Evolutionary conservation across 2,888 invertebrate genomes (phyloP).

Genomic region (Limnephilus rhombicus): DNA sequence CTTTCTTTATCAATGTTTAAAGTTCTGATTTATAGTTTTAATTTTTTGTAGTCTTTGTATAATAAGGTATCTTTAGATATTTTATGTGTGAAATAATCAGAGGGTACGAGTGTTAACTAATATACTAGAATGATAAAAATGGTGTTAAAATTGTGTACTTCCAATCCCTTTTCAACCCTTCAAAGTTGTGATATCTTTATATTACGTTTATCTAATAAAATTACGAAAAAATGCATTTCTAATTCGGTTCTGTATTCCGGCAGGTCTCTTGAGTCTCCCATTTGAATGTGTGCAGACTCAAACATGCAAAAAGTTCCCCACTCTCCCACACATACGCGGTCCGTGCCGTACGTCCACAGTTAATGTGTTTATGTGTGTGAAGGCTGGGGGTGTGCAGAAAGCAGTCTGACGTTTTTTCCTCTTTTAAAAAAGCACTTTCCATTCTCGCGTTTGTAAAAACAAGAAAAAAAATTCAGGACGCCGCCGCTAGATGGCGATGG

Average conservation of each 20-base stretch:
- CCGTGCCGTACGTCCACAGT: background rate
- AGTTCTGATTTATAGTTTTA: no score
- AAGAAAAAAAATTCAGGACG: slow-evolving; percentile 63
- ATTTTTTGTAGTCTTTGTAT: no score
- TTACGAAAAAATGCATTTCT: background rate
- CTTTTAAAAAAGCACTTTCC: slow-evolving; percentile 66
- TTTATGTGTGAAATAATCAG: background rate
- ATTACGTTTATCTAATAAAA: background rate
- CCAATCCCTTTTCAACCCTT: background rate
- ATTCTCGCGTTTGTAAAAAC: slow-evolving; percentile 65
- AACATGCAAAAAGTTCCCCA: slow-evolving; percentile 47
- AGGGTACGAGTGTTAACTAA: background rate
- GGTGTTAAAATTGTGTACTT: background rate
- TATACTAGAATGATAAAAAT: background rate
- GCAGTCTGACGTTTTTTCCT: slow-evolving; percentile 61
- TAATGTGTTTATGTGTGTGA: background rate
- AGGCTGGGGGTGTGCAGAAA: slow-evolving; percentile 49
- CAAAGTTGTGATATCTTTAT: background rate
- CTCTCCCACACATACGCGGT: background rate
- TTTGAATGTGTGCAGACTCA: slow-evolving; percentile 46
- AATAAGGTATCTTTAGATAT: no score
- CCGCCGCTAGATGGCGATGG: slow-evolving; percentile 64
- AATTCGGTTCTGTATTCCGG: slow-evolving; percentile 34
- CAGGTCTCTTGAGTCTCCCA: slow-evolving; percentile 59
- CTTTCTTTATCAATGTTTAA: no score